Base-by-base conservation (phyloP, 2,888 invertebrate species). In the Amiota communis region DNA sequence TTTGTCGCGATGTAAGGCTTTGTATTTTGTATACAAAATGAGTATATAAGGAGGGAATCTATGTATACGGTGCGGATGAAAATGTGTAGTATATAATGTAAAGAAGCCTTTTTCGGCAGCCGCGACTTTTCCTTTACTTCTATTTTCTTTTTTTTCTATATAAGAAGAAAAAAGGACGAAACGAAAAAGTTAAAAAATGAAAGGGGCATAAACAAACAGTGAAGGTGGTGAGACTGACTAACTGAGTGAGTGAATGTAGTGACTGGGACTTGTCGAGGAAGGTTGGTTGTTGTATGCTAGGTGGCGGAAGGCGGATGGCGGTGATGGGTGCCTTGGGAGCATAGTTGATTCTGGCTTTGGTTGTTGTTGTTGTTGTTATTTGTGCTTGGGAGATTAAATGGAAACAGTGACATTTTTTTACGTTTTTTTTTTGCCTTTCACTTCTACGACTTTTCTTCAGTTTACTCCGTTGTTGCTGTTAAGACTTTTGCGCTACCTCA, bases 401-500 rank as follows among this genome's bases (percentile, higher is more conserved):
- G 76, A 80, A 84, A 83, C 84, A 84, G 84, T 84, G 83, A 84
- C 83, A 84, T 84, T 84, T 83, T 84, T 81, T 81, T 82, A 78
- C 78, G 2, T 82, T 6, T 20, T 10, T n/a, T n/a, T 46, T 9
- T 36, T 17, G 67, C 8, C 73, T 78, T 71, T 70, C 36, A 72
- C 71, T 74, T 73, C 67, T 17, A 47, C 71, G 70, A 75, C 71
- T 76, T 73, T 72, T 67, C 70, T 69, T 76, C 36, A 15, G 23
- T 36, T 36, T 36, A 36, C 36, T 36, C 36, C 51, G 64, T 65
- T 65, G 63, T 65, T 59, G n/a, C 36, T 56, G 65, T 9, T 65
- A 36, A 59, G 17, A 59, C 20, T 59, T 59, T 10, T 59, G 11
- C 59, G 15, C 23, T 13, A 67, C 67, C 70, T 74, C 72, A 74